A percentile compares a stretch with the other conserved stretches of the same genome.
These are phyloP conservation scores for Monochamus saltuarius DNA, from an alignment of 1,140 invertebrate genomes.

Conservation along the genomic window DNA sequence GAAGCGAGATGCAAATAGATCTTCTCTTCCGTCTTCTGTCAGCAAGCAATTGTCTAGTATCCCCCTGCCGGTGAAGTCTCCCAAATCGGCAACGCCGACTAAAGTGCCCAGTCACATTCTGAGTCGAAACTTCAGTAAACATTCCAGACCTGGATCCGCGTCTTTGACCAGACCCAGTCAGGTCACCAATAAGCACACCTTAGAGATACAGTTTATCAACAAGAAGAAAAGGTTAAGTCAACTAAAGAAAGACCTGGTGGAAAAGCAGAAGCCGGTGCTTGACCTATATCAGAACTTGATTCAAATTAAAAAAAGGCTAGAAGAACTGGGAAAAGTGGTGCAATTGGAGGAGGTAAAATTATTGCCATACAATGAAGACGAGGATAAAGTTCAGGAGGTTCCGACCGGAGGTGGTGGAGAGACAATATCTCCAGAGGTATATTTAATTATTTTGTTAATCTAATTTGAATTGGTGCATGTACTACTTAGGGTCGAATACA, in stretches of 20 bases:
- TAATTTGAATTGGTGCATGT: too few relatives aligned
- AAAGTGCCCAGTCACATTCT: conserved; percentile 13
- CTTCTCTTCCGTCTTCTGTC: conserved; percentile 4
- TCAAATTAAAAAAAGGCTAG: conserved; percentile 44
- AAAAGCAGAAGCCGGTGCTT: conserved; percentile 41
- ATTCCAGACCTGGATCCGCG: conserved; percentile 22
- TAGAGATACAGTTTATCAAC: conserved; percentile 46
- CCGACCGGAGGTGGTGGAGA: too few relatives aligned
- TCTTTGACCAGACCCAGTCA: conserved; percentile 16
- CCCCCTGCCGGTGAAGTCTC: conserved; percentile 25
- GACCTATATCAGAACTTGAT: conserved; percentile 41
- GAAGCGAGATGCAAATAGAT: neutral
- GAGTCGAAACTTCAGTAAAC: neutral
- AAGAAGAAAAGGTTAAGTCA: conserved; percentile 41
- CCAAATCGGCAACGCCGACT: conserved; percentile 19
- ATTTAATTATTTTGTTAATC: neutral
- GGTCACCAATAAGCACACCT: conserved; percentile 34
- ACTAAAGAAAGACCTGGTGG: conserved; percentile 40
- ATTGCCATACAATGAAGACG: neutral
- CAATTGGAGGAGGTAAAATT: conserved; percentile 25
- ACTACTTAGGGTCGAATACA: too few relatives aligned
- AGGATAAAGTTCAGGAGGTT: too few relatives aligned
- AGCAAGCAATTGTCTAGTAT: conserved; percentile 22
- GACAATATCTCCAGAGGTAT: neutral
- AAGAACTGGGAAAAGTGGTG: conserved; percentile 37